Evolutionary conservation across 1,140 invertebrate species (phyloP), one percentile per base, ranked within the genome.

Genomic region (Proales similis): DNA sequence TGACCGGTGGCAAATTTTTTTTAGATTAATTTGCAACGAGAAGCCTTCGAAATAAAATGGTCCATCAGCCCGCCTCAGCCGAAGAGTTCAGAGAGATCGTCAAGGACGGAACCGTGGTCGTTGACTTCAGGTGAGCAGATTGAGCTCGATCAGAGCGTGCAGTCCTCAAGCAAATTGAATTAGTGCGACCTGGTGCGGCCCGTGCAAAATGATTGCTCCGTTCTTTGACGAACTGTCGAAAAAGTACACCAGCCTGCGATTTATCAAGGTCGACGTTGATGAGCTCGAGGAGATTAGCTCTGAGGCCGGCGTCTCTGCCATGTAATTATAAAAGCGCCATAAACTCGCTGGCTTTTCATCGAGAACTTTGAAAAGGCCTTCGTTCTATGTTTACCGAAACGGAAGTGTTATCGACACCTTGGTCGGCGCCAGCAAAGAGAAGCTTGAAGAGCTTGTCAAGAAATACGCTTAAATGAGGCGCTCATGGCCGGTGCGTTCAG

Each of bases 201-300:
- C 57, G 17, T 62, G 57, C 20, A 62, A 62, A 46, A 45, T 46
- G 57, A 62, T 62, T 24, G 39, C 57, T n/a, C 57, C 57, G 3
- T 45, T 46, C 48, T 62, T 46, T 30, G 57, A 62, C 5, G 39
- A 62, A 20, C 38, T 62, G 27, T 45, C 57, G n/a, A 62, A 62
- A 47, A 32, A 29, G n/a, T 62, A 62, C 24, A 4, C 57, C 1
- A 5, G 1, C 11, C 2, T 62, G 22, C 29, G 38, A 47, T 62
- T 62, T 22, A 46, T 62, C 14, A 62, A 62, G 38, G 57, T 62
- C 5, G 57, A 62, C 39, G 57, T 62, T 24, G 57, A 62, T 47
- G 57, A 62, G 17, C 22, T 46, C 19, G 57, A 62, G 39, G 57
- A 62, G 5, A 24, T 62, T 19, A 46, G 19, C 11, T 7, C 57